Evolutionary conservation across 1,140 invertebrate genomes (phyloP), one percentile per base, ranked within the genome.

Genomic region (Ceratoteleas bidentatus): DNA sequence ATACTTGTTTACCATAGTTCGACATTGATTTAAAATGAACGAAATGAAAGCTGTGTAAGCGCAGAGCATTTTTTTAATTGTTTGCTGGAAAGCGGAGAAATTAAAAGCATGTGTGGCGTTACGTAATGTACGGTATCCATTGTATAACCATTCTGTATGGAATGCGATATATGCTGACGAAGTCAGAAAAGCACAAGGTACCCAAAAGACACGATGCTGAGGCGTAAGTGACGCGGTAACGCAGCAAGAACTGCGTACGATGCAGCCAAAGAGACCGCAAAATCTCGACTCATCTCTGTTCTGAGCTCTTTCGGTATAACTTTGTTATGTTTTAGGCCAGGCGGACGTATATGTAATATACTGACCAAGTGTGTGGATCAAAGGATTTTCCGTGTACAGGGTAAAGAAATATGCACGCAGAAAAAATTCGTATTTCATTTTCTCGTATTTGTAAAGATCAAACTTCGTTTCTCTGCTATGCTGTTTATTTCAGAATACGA

Each of bases 251-350:
- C 76, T 54, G 69, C 62, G 80, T 84, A 84, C 82, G 81, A 72
- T 60, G 68, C 60, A 79, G 73, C 82, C 88, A 90, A 90, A 89
- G 88, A 84, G 86, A 90, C 88, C 89, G 84, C 88, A 88, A 87
- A 90, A 90, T 90, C 87, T 88, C 85, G 78, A 75, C 81, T 83
- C 73, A 76, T 84, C 84, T 87, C 81, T 81, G 72, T 87, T 60
- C 73, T 74, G 72, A 83, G 84, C 84, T 81, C 76, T 86, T 86
- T 74, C 76, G 74, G 70, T 69, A 87, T 81, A 90, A 90, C 87
- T 90, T 90, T 90, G 88, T 89, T 89, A 88, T 85, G 89, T 90
- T 91, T 90, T 90, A 90, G 84, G 85, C 87, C 84, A 66, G 77
- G 83, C 86, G 74, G 81, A 69, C 68, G 78, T 73, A 78, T 82